phyloP scores from a whole-genome alignment of 2,797 vertebrate genomes.

The Chloroceryle inda region DNA sequence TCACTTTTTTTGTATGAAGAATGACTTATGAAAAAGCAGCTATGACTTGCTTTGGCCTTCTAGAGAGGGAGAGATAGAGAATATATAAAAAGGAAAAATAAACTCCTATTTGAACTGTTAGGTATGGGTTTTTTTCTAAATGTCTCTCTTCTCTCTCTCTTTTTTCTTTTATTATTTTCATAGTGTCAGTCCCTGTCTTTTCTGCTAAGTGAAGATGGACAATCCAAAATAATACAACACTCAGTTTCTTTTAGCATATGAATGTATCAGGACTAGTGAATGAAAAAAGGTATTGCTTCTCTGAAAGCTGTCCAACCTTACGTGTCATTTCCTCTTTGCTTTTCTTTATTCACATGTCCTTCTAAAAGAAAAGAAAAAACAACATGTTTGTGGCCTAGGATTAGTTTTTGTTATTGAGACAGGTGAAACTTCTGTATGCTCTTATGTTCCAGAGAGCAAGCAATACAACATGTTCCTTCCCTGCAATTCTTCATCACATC shows the following conservation, averaged over 20 bases:
- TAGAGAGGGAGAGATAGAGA: not conserved
- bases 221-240: not conserved
- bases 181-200: not conserved
- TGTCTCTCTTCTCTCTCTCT: not conserved
- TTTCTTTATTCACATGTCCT: slow-evolving; percentile 28
- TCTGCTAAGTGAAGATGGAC: not conserved
- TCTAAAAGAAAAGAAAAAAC: slow-evolving; percentile 20
- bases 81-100: not conserved
- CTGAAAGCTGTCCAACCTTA: not conserved
- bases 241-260: not conserved
- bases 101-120: not conserved
- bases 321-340: slow-evolving; percentile 55
- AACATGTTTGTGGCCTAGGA: not conserved
- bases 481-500: not conserved
- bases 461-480: not conserved
- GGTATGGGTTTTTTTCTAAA: not conserved
- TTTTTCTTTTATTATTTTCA: no score
- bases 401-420: slow-evolving; percentile 18
- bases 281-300: not conserved
- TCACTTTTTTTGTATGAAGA: not conserved
- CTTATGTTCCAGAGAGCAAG: slow-evolving; percentile 22
- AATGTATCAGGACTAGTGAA: not conserved
- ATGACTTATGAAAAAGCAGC: slow-evolving; percentile 29
- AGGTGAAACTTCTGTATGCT: slow-evolving; percentile 20
- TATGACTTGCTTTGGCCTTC: slow-evolving; percentile 12